Evolutionary conservation across 2,888 invertebrate species (phyloP).

Genomic region (Sepioteuthis lessoniana): DNA sequence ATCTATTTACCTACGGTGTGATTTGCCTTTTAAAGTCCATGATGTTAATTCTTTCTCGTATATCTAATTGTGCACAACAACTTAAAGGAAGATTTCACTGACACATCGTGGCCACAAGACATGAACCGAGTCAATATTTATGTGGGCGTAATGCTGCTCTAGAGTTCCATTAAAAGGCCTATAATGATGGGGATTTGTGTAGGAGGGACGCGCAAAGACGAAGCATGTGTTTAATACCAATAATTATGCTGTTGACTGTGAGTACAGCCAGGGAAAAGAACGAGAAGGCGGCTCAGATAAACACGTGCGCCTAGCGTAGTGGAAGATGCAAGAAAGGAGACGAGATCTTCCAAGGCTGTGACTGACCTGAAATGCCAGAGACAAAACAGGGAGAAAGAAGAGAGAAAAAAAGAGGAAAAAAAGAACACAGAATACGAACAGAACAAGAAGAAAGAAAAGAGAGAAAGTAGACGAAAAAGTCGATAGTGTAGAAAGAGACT

Average conservation of each 20-base stretch:
- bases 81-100: not conserved
- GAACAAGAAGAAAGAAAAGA: too few species aligned
- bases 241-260: not conserved
- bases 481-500: too few species aligned
- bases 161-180: not conserved
- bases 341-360: too few species aligned
- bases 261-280: not conserved
- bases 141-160: not conserved
- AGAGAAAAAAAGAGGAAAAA: too few species aligned
- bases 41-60: not conserved
- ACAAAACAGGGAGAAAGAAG: too few species aligned
- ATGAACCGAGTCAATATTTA: not conserved
- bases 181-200: not conserved
- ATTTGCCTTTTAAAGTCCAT: not conserved
- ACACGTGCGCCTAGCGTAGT: not conserved
- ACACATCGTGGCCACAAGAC: not conserved
- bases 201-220: not conserved
- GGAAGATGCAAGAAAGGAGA: not conserved
- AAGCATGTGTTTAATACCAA: constrained; percentile 6
- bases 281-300: not conserved
- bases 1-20: not conserved
- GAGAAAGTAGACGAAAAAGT: too few species aligned
- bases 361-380: too few species aligned
- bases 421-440: too few species aligned
- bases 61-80: constrained; percentile 20